Percentiles rank a stretch among this genome's conserved stretches.
Evolutionary conservation across 2,797 vertebrate genomes (phyloP).

Genomic region (Saxicola maurus): DNA sequence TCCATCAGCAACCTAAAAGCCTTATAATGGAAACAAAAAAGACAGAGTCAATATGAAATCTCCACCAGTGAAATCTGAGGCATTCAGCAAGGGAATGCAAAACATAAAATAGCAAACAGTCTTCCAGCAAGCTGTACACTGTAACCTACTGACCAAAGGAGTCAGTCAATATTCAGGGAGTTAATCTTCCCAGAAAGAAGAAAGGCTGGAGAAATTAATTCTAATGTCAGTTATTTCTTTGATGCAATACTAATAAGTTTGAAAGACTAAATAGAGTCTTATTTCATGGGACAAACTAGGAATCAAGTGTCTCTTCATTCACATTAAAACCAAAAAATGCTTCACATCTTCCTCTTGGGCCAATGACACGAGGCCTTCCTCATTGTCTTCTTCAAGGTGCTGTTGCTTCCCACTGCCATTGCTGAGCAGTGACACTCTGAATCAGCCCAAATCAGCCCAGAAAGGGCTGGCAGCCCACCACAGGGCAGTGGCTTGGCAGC

Average conservation of each 20-base stretch:
- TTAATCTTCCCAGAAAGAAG: not conserved
- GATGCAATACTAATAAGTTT: not conserved
- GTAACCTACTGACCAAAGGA: not conserved
- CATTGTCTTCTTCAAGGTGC: not conserved
- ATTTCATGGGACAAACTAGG: not conserved
- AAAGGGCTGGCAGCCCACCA: not conserved
- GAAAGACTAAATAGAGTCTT: not conserved
- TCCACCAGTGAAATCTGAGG: not conserved
- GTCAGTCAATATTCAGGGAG: not conserved
- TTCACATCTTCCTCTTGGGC: not conserved
- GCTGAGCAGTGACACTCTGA: not conserved
- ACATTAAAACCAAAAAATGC: not conserved
- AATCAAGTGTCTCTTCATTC: not conserved
- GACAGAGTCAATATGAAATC: not conserved
- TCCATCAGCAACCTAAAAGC: conserved; percentile 20
- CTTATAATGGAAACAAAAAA: not conserved
- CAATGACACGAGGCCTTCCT: accelerated
- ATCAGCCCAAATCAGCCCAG: not conserved
- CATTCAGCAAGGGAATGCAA: not conserved
- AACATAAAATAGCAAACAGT: not conserved
- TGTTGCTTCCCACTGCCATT: not conserved
- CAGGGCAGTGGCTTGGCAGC: not conserved
- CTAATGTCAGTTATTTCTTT: not conserved
- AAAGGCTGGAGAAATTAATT: not conserved
- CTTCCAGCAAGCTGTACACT: not conserved